phyloP scores from a whole-genome alignment of 2,797 vertebrate species.

The Emydoidea blandingii region DNA sequence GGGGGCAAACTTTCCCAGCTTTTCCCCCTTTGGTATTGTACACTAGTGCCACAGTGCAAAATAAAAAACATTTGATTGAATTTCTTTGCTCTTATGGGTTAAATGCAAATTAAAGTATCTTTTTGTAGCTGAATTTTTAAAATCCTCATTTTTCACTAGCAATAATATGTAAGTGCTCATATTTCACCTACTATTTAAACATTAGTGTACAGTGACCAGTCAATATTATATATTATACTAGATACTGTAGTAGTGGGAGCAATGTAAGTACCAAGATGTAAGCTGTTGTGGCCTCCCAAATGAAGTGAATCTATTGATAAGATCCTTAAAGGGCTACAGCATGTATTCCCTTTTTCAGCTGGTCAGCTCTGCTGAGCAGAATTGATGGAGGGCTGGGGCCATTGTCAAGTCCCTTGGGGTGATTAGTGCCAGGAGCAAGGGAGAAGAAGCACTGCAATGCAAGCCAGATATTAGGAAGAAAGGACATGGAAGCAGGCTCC shows the following conservation, averaged over 20 bases:
- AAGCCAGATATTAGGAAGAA: neutral
- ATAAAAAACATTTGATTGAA: neutral
- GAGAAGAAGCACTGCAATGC: neutral
- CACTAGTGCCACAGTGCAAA: neutral
- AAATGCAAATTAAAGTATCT: accelerated
- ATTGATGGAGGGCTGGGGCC: neutral
- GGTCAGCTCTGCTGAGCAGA: neutral
- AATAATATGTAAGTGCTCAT: neutral
- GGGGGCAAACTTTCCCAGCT: neutral
- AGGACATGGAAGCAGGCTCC: neutral
- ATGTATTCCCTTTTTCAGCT: neutral
- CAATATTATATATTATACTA: no score
- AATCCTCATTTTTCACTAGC: neutral
- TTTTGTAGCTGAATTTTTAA: neutral
- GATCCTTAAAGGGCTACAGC: neutral
- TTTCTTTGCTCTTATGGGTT: neutral
- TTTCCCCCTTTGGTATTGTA: neutral
- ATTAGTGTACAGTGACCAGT: neutral
- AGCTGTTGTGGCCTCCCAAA: neutral
- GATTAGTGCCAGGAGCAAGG: neutral
- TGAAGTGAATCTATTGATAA: neutral
- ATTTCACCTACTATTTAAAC: neutral
- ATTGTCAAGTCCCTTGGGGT: neutral
- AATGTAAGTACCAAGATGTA: neutral
- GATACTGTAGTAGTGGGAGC: neutral